Evolutionary conservation across 2,113 vertebrate genomes (phyloP), one percentile per base, ranked within the genome.

Genomic region (Stegastes partitus): DNA sequence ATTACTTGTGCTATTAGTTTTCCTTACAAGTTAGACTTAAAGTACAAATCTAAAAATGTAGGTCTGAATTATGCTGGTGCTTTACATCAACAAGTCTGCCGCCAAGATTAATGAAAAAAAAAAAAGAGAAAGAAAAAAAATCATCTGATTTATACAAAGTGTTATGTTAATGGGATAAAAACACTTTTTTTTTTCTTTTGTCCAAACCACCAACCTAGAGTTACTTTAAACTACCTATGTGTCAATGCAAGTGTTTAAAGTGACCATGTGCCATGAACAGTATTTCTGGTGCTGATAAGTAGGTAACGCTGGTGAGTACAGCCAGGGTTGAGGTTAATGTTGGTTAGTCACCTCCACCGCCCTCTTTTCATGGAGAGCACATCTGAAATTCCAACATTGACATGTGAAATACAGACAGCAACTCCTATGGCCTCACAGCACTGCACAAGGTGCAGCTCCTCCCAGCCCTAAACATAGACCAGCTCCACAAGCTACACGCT

Each of bases 401-500:
- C 49, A 62, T 89, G 89, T 79, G 86, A 93, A 91, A 93, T 91
- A 85, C 90, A 81, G 89, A 90, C 77, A 78, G 70, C 42, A 73
- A 61, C 87, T 91, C 79, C 44, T 88, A 91, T 82, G 68, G 84
- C 67, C 69, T 86, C 82, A 88, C 68, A 88, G 80, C 56, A 65
- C 63, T 16, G 67, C 67, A 53, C 58, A 71, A 50, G 14, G 47
- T 62, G 28, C 61, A 66, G 45, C 81, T 78, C 47, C 70, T 54
- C 45, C 39, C 68, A 64, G 19, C 7, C 50, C 73, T 23, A 56
- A 71, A 77, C 74, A 72, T 44, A 82, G 26, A 76, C 22, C 56
- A 39, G 18, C 22, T 55, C 50, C 16, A 77, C 56, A 71, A 42
- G 53, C 34, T 11, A 0, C 34, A 77, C 26, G 45, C 51, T n/a